Conservation (phyloP, 37 sponge, comb jelly and placozoan genomes). For the Halichondria panicea region DNA sequence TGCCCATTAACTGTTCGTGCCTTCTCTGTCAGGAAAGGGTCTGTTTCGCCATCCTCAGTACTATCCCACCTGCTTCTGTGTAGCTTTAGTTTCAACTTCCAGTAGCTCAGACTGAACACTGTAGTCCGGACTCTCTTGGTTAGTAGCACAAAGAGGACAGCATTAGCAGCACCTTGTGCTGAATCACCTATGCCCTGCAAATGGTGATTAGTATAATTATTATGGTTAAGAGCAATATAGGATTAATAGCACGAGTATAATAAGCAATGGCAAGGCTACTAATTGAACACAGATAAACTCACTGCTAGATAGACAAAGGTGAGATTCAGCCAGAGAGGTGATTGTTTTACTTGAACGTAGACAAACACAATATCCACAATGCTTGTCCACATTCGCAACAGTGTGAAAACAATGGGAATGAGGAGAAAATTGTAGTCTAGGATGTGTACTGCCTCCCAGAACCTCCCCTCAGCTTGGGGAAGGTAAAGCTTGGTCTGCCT, state of each 20-base stretch:
- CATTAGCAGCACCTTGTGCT: conserved; percentile 53
- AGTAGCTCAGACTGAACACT: neutral
- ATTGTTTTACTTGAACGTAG: neutral
- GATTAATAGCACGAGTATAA: no score
- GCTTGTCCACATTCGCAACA: conserved; percentile 67
- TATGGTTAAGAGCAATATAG: no score
- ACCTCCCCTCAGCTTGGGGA: neutral
- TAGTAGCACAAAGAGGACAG: conserved; percentile 50
- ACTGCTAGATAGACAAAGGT: conserved; percentile 20
- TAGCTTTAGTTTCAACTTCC: neutral
- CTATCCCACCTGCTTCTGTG: no score
- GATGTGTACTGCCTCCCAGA: conserved; percentile 23
- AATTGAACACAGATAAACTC: neutral
- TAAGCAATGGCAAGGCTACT: neutral
- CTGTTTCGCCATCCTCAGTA: no score
- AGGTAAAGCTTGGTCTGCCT: conserved; percentile 2
- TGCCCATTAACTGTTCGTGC: no score
- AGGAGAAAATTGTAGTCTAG: conserved; percentile 64
- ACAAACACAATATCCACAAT: conserved; percentile 9
- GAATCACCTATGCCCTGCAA: conserved; percentile 69
- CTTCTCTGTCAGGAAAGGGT: no score
- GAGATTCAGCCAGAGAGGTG: neutral
- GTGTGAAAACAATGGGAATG: conserved; percentile 58
- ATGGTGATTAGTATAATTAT: neutral
- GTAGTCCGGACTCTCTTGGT: conserved; percentile 44